A percentile compares a stretch with the other conserved stretches of the same genome.
Conservation (phyloP, 2,797 vertebrate genomes). For the Tragopan temminckii region DNA sequence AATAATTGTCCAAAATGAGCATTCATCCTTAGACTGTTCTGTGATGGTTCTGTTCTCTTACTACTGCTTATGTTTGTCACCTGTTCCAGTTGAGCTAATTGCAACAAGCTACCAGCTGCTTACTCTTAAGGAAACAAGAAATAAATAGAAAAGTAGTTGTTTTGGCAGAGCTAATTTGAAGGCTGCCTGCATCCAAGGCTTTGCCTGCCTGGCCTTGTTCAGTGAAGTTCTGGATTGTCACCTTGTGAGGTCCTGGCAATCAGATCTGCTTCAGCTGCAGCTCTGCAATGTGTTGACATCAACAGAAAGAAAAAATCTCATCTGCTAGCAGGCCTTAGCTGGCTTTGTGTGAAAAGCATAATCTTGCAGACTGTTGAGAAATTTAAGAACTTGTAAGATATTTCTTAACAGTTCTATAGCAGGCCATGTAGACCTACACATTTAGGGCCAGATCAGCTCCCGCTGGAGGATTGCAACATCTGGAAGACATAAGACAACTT, state of each 20-base stretch:
- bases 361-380: neutral
- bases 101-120: neutral
- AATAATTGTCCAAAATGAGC: neutral
- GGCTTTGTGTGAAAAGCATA: neutral
- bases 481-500: neutral
- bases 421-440: neutral
- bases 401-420: neutral
- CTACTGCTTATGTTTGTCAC: neutral
- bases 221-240: neutral
- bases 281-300: neutral
- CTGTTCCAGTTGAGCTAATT: neutral
- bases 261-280: neutral
- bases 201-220: neutral
- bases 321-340: neutral
- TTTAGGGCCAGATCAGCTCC: neutral
- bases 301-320: neutral
- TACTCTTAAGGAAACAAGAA: neutral
- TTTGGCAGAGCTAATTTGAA: constrained; percentile 10
- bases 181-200: neutral
- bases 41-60: neutral
- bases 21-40: neutral
- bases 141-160: neutral
- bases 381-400: neutral
- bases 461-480: neutral
- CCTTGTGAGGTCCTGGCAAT: neutral